phyloP scores from a whole-genome alignment of 2,888 invertebrate species.

The Neoitamus cyanurus region DNA sequence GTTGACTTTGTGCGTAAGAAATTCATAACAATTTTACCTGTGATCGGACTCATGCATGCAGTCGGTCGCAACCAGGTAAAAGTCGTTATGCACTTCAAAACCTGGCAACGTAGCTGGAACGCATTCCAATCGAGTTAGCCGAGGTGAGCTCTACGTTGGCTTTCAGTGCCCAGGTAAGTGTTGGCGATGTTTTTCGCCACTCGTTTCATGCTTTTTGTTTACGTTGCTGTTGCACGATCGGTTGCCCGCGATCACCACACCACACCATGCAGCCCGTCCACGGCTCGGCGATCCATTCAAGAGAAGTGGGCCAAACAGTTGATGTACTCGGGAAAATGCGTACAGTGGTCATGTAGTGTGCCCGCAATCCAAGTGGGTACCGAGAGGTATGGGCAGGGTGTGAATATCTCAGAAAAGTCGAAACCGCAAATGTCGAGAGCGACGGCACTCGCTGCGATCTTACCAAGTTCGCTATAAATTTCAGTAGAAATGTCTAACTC shows the following conservation, averaged over 20 bases:
- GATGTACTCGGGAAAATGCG: slow-evolving; percentile 28
- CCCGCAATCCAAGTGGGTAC: neutral
- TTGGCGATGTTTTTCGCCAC: neutral
- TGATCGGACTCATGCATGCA: neutral
- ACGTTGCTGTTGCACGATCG: slow-evolving; percentile 11
- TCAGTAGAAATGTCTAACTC: slow-evolving; percentile 10
- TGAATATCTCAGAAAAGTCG: slow-evolving; percentile 3
- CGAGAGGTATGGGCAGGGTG: neutral
- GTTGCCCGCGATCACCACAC: neutral
- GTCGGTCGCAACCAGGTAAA: slow-evolving; percentile 13
- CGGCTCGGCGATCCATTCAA: slow-evolving; percentile 3
- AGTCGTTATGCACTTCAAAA: slow-evolving; percentile 3
- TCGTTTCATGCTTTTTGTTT: neutral
- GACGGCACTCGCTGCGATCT: neutral
- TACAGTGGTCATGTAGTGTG: slow-evolving; percentile 22
- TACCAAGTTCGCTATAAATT: slow-evolving; percentile 17
- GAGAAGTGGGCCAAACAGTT: slow-evolving; percentile 29
- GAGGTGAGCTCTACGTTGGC: neutral
- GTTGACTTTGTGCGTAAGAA: neutral
- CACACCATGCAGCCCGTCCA: neutral
- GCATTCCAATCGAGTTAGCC: slow-evolving; percentile 26
- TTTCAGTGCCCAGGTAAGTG: neutral
- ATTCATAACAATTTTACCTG: neutral
- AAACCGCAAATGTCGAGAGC: slow-evolving; percentile 22
- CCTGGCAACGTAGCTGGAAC: slow-evolving; percentile 32